phyloP scores from a whole-genome alignment of 2,113 vertebrate species.

The Oenanthe melanoleuca region DNA sequence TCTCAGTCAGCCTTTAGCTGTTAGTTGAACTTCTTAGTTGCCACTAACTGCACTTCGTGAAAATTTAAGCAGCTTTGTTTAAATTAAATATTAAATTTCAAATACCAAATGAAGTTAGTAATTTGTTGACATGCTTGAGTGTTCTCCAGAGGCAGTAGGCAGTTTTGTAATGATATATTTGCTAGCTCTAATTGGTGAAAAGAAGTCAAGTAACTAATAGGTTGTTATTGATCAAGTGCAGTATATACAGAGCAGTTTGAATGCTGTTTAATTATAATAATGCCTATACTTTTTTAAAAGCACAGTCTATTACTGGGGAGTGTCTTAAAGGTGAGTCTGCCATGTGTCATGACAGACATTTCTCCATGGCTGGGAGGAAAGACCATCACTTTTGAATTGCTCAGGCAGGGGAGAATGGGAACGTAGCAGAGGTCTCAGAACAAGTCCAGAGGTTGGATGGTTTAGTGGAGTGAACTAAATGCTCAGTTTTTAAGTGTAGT shows the following conservation, averaged over 20 bases:
- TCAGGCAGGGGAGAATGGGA: not conserved
- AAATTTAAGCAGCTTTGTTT: not conserved
- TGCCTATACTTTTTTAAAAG: not conserved
- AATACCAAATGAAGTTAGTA: not conserved
- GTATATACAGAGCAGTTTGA: not conserved
- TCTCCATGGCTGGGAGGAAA: accelerated
- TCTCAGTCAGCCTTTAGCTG: not conserved
- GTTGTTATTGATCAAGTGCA: not conserved
- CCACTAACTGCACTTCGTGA: not conserved
- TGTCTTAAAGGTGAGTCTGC: accelerated
- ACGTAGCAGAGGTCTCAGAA: not conserved
- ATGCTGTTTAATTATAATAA: not conserved
- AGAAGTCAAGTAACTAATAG: not conserved
- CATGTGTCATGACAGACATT: accelerated
- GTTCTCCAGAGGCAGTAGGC: not conserved
- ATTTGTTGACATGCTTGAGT: not conserved
- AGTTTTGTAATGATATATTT: not conserved
- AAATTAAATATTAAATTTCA: not conserved
- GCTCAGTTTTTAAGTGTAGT: not conserved
- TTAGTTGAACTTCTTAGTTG: not conserved
- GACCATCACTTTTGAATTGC: not conserved
- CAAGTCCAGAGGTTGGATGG: not conserved
- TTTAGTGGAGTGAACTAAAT: not conserved
- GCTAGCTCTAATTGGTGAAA: not conserved
- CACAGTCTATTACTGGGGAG: not conserved